Evolutionary conservation across 2,888 invertebrate species (phyloP).

Genomic region (Nephrocerus scutellatus): DNA sequence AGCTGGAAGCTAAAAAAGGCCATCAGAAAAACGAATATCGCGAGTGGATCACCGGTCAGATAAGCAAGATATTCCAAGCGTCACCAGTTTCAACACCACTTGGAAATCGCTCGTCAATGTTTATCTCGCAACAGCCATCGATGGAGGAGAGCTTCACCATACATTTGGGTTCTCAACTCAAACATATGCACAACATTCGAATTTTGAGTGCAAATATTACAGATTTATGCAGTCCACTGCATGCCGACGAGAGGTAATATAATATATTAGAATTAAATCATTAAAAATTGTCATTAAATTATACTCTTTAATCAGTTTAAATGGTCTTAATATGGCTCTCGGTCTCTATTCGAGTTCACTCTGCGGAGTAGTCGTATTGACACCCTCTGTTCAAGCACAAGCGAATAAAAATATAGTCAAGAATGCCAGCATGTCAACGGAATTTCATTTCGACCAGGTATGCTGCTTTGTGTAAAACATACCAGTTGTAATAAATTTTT

Average conservation of each 20-base stretch:
- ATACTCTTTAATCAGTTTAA: slow-evolving; percentile 31
- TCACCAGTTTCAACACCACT: slow-evolving; percentile 40
- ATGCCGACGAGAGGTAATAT: slow-evolving; percentile 44
- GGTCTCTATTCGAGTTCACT: slow-evolving; percentile 89
- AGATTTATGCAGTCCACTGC: slow-evolving; percentile 63
- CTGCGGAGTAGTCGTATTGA: slow-evolving; percentile 78
- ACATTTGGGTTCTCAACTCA: slow-evolving; percentile 94
- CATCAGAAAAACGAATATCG: slow-evolving; percentile 81
- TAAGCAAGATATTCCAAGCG: slow-evolving; percentile 41
- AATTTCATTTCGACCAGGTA: slow-evolving; percentile 77
- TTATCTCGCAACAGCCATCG: slow-evolving; percentile 45
- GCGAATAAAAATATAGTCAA: slow-evolving; percentile 44
- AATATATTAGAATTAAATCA: neutral
- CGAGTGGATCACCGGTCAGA: slow-evolving; percentile 67
- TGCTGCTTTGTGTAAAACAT: slow-evolving; percentile 1
- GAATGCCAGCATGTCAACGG: slow-evolving; percentile 61
- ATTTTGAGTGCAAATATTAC: slow-evolving; percentile 79
- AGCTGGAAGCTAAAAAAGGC: slow-evolving; percentile 75
- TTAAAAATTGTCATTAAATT: neutral
- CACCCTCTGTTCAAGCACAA: slow-evolving; percentile 43
- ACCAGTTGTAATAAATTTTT: neutral
- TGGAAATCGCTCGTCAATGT: slow-evolving; percentile 48
- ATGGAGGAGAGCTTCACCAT: slow-evolving; percentile 97
- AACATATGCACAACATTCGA: slow-evolving; percentile 96
- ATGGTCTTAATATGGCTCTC: slow-evolving; percentile 79